These are phyloP conservation scores for Protosalanx chinensis DNA, from an alignment of 2,797 vertebrate species.

Conservation along the genomic window DNA sequence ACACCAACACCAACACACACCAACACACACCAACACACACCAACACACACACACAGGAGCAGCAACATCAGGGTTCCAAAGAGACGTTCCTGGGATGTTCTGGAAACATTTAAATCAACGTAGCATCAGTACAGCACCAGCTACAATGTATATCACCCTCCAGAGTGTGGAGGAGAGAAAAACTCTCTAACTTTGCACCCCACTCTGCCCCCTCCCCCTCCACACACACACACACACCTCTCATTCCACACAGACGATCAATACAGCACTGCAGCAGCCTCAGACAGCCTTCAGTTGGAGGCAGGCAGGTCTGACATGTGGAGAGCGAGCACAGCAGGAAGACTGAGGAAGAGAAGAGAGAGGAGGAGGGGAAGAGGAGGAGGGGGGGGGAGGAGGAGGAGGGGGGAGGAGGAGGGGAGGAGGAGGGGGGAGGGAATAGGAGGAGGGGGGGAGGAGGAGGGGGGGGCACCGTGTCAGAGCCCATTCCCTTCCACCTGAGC, in stretches of 20 bases:
- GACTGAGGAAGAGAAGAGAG: not conserved
- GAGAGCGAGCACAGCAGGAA: not conserved
- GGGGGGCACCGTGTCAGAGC: not conserved
- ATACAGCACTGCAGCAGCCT: not conserved
- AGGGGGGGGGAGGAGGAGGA: slow-evolving; percentile 13
- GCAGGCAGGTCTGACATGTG: not conserved
- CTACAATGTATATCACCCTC: too few relatives aligned
- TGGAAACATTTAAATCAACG: too few relatives aligned
- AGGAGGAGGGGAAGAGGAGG: not conserved
- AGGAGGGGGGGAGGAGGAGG: too few relatives aligned
- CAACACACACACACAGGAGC: not conserved
- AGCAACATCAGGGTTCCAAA: slow-evolving; percentile 9
- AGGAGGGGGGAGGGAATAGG: too few relatives aligned
- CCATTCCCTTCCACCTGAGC: not conserved
- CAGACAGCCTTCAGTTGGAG: not conserved
- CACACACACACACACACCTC: not conserved
- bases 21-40: too few relatives aligned
- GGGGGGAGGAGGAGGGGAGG: not conserved
- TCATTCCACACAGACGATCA: not conserved
- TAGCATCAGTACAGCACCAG: too few relatives aligned
- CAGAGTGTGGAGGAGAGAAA: not conserved
- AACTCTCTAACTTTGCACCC: not conserved
- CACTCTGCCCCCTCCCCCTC: not conserved
- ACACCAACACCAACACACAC: too few relatives aligned
- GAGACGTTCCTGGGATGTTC: too few relatives aligned